Conservation (phyloP, 2,797 vertebrate species). For the Gymnothorax javanicus region DNA sequence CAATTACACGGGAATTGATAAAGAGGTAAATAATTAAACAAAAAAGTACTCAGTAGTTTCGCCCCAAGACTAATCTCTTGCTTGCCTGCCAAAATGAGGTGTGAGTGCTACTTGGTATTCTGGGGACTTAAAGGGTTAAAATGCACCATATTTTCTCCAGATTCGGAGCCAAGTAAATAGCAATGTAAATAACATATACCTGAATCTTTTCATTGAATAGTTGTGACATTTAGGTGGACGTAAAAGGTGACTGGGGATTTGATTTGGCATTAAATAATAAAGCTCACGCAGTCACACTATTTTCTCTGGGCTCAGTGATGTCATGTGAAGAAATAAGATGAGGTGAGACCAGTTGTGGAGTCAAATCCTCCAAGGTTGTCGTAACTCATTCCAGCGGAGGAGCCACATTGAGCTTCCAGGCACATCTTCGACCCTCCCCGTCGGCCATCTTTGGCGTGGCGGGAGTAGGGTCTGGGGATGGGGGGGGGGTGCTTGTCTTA, state of each 20-base stretch:
- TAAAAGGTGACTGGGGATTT: background rate
- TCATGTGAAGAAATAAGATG: background rate
- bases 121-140: too few relatives aligned
- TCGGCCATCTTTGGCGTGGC: background rate
- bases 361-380: constrained; percentile 20
- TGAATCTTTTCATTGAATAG: background rate
- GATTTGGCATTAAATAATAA: background rate
- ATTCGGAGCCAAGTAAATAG: background rate
- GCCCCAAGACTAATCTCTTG: too few relatives aligned
- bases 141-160: background rate
- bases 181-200: background rate
- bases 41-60: background rate
- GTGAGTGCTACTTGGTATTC: too few relatives aligned
- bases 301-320: background rate
- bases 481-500: too few relatives aligned
- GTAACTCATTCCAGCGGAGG: constrained; percentile 20
- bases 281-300: background rate
- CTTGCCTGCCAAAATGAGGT: too few relatives aligned
- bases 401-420: constrained; percentile 24
- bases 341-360: too few relatives aligned
- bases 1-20: background rate
- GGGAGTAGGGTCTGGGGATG: too few relatives aligned
- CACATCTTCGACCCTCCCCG: constrained; percentile 7
- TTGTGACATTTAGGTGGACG: background rate
- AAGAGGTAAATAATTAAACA: background rate